Conservation (phyloP, 2,888 invertebrate genomes). For the Altica lythri region DNA sequence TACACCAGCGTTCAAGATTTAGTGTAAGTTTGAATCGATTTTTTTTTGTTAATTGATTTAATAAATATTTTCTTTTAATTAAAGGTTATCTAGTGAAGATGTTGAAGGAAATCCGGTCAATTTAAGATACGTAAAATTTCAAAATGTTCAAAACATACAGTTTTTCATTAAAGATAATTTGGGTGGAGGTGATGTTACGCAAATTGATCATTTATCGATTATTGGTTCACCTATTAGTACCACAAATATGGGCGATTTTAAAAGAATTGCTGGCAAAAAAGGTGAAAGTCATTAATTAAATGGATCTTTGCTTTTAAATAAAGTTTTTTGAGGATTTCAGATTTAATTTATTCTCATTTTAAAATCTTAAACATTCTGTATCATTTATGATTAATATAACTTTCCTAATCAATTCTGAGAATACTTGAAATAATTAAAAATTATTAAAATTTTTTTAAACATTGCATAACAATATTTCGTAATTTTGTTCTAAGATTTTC, state of each 20-base stretch:
- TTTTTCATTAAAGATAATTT: conserved; percentile 91
- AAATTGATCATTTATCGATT: conserved; percentile 85
- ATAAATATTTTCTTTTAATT: conserved; percentile 54
- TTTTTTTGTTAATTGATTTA: background rate
- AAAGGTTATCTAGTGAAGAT: conserved; percentile 77
- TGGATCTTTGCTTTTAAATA: conserved; percentile 16
- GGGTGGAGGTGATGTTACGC: conserved; percentile 81
- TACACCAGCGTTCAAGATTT: conserved; percentile 87
- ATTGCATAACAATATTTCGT: conserved; percentile 75
- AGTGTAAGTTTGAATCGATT: conserved; percentile 65
- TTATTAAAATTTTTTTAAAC: conserved; percentile 71
- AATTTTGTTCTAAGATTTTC: conserved; percentile 75
- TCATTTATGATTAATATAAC: background rate
- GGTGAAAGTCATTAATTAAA: conserved; percentile 91
- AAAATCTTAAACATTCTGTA: background rate
- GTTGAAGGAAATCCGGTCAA: conserved; percentile 83
- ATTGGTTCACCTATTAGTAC: conserved; percentile 90
- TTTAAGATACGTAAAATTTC: conserved; percentile 96
- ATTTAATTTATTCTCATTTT: conserved; percentile 2
- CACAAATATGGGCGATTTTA: conserved; percentile 97
- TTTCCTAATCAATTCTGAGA: background rate
- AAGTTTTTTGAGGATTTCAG: conserved; percentile 11
- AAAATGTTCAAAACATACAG: conserved; percentile 95
- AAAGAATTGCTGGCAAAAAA: conserved; percentile 89
- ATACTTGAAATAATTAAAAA: conserved; percentile 14